Evolutionary conservation across 2,888 invertebrate genomes (phyloP).

Genomic region (Pteria penguin): DNA sequence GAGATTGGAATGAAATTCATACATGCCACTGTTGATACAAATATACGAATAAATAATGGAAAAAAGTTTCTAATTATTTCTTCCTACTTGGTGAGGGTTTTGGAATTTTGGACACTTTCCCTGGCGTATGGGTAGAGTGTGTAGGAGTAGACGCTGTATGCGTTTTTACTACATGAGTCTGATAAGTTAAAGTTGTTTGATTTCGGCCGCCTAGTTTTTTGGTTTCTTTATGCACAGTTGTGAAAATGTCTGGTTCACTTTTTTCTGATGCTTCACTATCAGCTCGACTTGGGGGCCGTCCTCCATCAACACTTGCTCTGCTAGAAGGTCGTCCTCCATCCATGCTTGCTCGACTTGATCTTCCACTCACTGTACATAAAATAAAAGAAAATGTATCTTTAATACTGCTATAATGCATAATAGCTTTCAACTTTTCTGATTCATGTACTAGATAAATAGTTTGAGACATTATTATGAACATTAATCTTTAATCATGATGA

Average conservation of each 20-base stretch:
- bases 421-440: not conserved
- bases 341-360: conserved; percentile 76
- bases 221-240: conserved; percentile 76
- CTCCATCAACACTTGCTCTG: conserved; percentile 70
- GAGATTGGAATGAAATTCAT: too few species aligned
- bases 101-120: conserved; percentile 72
- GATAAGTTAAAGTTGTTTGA: conserved; percentile 76
- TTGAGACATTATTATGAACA: not conserved
- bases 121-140: conserved; percentile 43
- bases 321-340: conserved; percentile 86
- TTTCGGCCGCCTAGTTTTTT: conserved; percentile 72
- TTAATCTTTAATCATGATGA: too few species aligned
- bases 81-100: conserved; percentile 53
- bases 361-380: conserved; percentile 65
- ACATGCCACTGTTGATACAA: too few species aligned
- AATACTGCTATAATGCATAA: too few species aligned
- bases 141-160: conserved; percentile 65
- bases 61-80: too few species aligned
- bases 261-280: conserved; percentile 86
- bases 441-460: not conserved
- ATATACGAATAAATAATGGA: too few species aligned
- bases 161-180: conserved; percentile 73
- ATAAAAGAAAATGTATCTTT: too few species aligned
- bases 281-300: conserved; percentile 93
- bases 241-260: conserved; percentile 74